Evolutionary conservation across 2,113 vertebrate species (phyloP), one percentile per base, ranked within the genome.

Genomic region (Eulemur rufifrons): DNA sequence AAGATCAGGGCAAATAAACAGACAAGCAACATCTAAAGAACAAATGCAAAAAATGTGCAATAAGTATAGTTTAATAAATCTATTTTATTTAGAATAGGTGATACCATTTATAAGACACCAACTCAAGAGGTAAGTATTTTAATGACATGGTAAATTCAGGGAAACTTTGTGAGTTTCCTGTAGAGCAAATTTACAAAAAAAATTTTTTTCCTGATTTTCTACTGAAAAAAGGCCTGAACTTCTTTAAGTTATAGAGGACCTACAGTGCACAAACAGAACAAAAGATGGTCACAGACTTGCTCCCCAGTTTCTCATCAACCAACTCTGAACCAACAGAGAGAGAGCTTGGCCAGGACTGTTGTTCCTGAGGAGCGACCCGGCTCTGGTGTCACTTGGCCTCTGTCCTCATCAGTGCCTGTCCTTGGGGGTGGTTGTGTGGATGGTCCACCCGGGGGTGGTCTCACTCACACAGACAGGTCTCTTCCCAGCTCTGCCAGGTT

Each of bases 121-220:
- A 45, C 47, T 61, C 52, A 69, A 71, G 64, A 23, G 50, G 50
- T 80, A 32, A 42, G 11, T 37, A 6, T 86, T 95, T 50, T 54
- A 84, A 56, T 78, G 39, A 74, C 29, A 37, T 27, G 27, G 54
- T 42, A 71, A 88, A 77, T 73, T 80, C 23, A 50, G 42, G 37
- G 32, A 54, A 78, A 64, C 17, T 63, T 42, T 20, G 37, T n/a
- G 63, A 85, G 50, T 34, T 93, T 82, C 42, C 42, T 76, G 73
- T 32, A 68, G 45, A 89, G 59, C 17, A 93, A 86, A 90, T 50
- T 61, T 42, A 83, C 32, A 54, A 76, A 63, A 61, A 54, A 27
- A 42, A 17, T 54, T n/a, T 76, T 93, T 74, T 86, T 77, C 45
- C 34, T 69, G 42, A 2, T 87, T 91, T 89, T 64, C 7, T 61